Base-by-base conservation (phyloP, 1,140 invertebrate genomes). In the Solen grandis region DNA sequence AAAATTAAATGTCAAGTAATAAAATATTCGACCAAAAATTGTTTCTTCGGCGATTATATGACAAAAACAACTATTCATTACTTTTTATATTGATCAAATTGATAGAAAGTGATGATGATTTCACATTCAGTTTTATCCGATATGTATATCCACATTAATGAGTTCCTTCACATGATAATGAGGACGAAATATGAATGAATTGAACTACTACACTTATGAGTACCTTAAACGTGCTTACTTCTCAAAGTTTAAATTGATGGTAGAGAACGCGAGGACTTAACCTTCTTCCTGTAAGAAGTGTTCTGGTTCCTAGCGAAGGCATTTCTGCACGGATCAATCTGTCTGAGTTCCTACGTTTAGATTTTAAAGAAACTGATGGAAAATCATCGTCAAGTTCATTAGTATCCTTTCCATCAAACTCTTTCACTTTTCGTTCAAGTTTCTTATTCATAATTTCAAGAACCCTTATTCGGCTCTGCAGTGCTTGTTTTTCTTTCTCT, bases 401-500 rank as follows among this genome's bases (percentile, higher is more conserved):
- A 27, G 27, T 46, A 57, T 35, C 33, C 16, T 13, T 19, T 27
- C 36, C 65, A 59, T 69, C 75, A 1, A 78, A 29, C 62, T 78
- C 75, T 29, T 69, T 68, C 10, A 78, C 41, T 38, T 38, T 25
- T 29, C 75, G 2, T 5, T 22, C 29, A 25, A 60, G 46, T 22
- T 55, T 0, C 33, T 65, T 52, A 22, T 78, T 78, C 36, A 59
- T 41, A 10, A 33, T 57, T 66, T 78, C 75, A 0, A 78, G 52
- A n/a, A 14, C 27, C 41, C 65, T 50, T 33, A 63, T 33, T 78
- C 60, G 65, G n/a, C 52, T 65, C 8, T 59, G 46, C n/a, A 78
- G 41, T 16, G 52, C 14, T 36, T 29, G 13, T 19, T 78, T 78
- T 33, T 78, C 75, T 50, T 60, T 78, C 50, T 78, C 63, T 16